Evolutionary conservation across 2,888 invertebrate species (phyloP).

Genomic region (Emmelina monodactyla): DNA sequence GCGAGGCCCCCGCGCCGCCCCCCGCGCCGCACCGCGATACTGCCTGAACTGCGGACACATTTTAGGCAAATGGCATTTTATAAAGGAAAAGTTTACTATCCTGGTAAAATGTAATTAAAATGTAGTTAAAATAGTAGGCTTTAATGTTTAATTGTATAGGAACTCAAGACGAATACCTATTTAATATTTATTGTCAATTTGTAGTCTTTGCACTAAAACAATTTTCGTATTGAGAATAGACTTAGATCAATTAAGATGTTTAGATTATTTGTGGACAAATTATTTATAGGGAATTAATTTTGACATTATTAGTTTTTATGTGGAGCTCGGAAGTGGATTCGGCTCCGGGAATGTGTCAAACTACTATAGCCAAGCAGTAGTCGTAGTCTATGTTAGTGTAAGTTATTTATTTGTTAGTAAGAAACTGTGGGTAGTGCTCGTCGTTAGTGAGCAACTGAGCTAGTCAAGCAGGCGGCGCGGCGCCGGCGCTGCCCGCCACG

Average conservation of each 20-base stretch:
- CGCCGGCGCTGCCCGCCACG: slow-evolving; percentile 19
- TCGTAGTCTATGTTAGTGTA: slow-evolving; percentile 39
- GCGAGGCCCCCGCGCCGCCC: slow-evolving; percentile 29
- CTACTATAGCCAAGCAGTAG: slow-evolving; percentile 30
- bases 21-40: no score
- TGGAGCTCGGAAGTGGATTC: slow-evolving; percentile 17
- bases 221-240: slow-evolving; percentile 10
- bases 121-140: no score
- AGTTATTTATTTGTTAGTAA: slow-evolving; percentile 63
- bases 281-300: slow-evolving; percentile 35
- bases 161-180: not conserved
- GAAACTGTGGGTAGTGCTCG: slow-evolving; percentile 42
- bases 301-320: no score
- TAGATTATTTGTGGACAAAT: slow-evolving; percentile 56
- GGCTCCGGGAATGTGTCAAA: slow-evolving; percentile 35
- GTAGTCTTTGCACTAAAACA: slow-evolving; percentile 20
- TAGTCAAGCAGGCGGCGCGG: slow-evolving; percentile 48
- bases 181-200: slow-evolving; percentile 29
- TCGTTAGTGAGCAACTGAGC: slow-evolving; percentile 56
- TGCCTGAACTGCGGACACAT: no score
- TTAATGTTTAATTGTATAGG: no score
- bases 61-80: no score
- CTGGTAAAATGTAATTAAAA: no score
- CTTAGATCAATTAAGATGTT: slow-evolving; percentile 15
- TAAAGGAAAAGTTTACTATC: no score